phyloP scores from a whole-genome alignment of 2,888 invertebrate species.

The Tryphoninae sp. region DNA sequence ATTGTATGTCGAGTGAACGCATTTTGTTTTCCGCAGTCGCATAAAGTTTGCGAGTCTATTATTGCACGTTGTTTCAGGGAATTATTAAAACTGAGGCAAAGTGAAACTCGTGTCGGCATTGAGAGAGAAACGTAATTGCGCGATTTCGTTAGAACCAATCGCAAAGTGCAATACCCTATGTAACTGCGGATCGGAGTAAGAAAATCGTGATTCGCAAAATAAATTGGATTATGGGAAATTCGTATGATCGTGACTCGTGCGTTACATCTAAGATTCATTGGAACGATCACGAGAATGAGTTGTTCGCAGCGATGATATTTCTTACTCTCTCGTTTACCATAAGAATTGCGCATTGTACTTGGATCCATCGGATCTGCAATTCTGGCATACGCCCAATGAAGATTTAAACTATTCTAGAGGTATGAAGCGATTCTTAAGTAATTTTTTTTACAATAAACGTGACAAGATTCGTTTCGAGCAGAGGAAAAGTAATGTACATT shows the following conservation, averaged over 20 bases:
- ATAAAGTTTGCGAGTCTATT: slow-evolving; percentile 40
- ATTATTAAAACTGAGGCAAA: not conserved
- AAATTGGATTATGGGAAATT: slow-evolving; percentile 1
- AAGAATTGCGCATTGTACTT: slow-evolving; percentile 23
- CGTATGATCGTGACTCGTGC: slow-evolving; percentile 1
- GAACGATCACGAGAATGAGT: not conserved
- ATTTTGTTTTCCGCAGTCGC: slow-evolving; percentile 40
- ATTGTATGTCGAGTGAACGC: slow-evolving; percentile 34
- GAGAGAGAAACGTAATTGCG: not conserved
- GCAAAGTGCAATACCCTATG: slow-evolving; percentile 42
- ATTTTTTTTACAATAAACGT: slow-evolving; percentile 41
- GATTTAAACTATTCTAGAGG: slow-evolving; percentile 20
- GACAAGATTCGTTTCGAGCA: slow-evolving; percentile 34
- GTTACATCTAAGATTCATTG: slow-evolving; percentile 24
- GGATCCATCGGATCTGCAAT: slow-evolving; percentile 12
- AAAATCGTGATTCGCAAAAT: slow-evolving; percentile 6
- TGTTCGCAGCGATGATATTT: not conserved
- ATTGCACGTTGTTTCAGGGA: not conserved
- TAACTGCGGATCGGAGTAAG: slow-evolving; percentile 47
- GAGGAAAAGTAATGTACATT: slow-evolving; percentile 55
- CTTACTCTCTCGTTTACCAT: not conserved
- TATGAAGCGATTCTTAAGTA: slow-evolving; percentile 35
- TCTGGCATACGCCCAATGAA: not conserved
- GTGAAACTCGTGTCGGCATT: not conserved
- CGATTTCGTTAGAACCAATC: not conserved